phyloP scores from a whole-genome alignment of 2,888 invertebrate genomes.

The Macrophya alboannulata region DNA sequence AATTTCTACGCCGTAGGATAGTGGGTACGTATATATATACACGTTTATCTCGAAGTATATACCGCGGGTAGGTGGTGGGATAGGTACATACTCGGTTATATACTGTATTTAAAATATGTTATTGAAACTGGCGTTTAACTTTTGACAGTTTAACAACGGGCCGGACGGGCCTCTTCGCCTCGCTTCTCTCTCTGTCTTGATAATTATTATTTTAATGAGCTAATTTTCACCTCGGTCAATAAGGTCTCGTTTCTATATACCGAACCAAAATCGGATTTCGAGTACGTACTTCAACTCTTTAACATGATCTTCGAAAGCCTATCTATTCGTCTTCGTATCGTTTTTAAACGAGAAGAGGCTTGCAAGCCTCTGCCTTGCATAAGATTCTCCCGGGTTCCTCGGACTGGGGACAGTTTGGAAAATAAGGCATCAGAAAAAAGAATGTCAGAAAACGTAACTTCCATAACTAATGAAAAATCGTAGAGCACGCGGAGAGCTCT shows the following conservation, averaged over 20 bases:
- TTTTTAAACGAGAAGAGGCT: neutral
- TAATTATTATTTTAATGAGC: slow-evolving; percentile 78
- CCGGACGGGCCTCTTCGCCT: slow-evolving; percentile 65
- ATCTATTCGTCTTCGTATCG: neutral
- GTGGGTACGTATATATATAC: neutral
- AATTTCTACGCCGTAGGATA: slow-evolving; percentile 28
- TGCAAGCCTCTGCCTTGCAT: too few species aligned
- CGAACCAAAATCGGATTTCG: neutral
- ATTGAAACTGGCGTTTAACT: slow-evolving; percentile 71
- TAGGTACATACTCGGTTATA: neutral
- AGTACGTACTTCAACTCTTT: slow-evolving; percentile 15
- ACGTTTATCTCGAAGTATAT: neutral
- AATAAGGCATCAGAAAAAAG: too few species aligned
- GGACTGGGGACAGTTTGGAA: too few species aligned
- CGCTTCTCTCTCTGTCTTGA: slow-evolving; percentile 54
- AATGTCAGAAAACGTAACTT: too few species aligned
- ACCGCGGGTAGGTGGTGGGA: neutral
- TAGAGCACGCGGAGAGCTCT: too few species aligned
- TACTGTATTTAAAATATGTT: slow-evolving; percentile 30
- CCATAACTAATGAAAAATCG: too few species aligned
- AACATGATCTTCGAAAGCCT: slow-evolving; percentile 20
- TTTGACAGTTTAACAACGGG: slow-evolving; percentile 73
- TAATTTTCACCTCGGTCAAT: slow-evolving; percentile 71
- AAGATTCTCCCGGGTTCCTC: neutral
- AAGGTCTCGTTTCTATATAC: neutral